Base-by-base conservation (phyloP, 2,797 vertebrate genomes). In the Euthynnus affinis region DNA sequence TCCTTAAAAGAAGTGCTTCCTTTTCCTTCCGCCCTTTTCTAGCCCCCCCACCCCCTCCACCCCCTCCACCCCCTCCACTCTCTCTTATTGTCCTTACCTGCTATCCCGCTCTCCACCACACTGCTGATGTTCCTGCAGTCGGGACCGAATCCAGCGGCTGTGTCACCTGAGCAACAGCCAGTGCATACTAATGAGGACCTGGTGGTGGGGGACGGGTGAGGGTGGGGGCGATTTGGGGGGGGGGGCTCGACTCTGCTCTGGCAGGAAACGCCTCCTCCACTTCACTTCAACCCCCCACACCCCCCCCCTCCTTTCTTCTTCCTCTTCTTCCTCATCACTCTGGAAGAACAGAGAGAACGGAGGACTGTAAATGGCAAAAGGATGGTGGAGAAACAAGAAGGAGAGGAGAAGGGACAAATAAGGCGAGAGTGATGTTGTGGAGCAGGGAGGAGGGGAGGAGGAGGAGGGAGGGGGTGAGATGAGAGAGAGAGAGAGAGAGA, bases 81-180 rank as follows among this genome's bases (percentile, higher is more conserved):
- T 27, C 55, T 25, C 23, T 83, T 69, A 51, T 90, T 84, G 86
- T 89, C 88, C 92, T 93, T 93, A 94, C 93, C 92, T 93, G 89
- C 87, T 87, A 58, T 87, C 83, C 86, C 10, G 29, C 74, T 82
- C 82, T 64, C 74, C 15, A 27, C 79, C 76, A 3, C 13, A 20
- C 72, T 59, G 87, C 84, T 71, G 84, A 82, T 83, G 85, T 78
- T 88, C 80, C 84, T 71, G 86, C 87, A 66, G 83, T 83, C 65
- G 48, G 72, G 80, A 84, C 80, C 9, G 6, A 66, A 78, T 86
- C 87, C 87, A 86, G 88, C 46, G n/a, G 84, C 84, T 81, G 20
- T 80, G 87, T 91, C 89, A 89, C 89, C 92, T 88, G 88, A 85
- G 87, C 79, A 75, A 88, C 91, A 67, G 70, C 73, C 51, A 3